These are phyloP conservation scores for Pristionchus exspectatus DNA, from an alignment of 2,888 invertebrate genomes.

Conservation along the genomic window DNA sequence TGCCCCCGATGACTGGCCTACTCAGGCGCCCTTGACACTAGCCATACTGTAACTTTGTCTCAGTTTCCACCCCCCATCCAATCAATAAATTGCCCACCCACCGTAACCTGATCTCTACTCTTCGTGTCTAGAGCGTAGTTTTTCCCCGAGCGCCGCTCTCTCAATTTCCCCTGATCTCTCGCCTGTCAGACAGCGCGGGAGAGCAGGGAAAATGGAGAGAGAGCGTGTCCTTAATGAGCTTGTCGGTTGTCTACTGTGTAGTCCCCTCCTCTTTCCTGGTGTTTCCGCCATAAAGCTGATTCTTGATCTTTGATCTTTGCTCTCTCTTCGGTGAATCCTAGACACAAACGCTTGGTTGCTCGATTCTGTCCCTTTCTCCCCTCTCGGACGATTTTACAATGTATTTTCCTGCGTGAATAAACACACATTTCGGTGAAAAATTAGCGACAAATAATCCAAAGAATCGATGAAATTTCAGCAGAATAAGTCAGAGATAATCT, in stretches of 20 bases:
- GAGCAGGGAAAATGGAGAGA: not conserved
- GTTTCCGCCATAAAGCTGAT: constrained; percentile 17
- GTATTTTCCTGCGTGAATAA: constrained; percentile 16
- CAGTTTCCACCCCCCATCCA: not conserved
- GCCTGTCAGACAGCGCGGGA: constrained; percentile 17
- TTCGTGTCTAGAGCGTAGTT: constrained; percentile 9
- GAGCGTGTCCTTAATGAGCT: not conserved
- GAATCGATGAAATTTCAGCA: no score
- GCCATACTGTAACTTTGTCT: constrained; percentile 21
- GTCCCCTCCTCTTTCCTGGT: not conserved
- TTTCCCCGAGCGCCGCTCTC: not conserved
- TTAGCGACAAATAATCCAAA: no score
- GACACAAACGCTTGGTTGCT: not conserved
- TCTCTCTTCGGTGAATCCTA: not conserved
- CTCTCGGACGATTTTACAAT: not conserved
- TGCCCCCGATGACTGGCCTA: constrained; percentile 1
- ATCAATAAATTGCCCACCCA: constrained; percentile 3
- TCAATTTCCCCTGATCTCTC: constrained; percentile 14
- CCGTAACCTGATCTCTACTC: constrained; percentile 15
- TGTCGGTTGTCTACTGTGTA: constrained; percentile 31
- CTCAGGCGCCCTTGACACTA: constrained; percentile 27
- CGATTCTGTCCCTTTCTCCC: not conserved
- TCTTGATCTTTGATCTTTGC: constrained; percentile 38
- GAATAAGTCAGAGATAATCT: no score
- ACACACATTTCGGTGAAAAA: constrained; percentile 25